Conservation (phyloP, 64 coral and sea anemone species). For the Montipora capricornis region DNA sequence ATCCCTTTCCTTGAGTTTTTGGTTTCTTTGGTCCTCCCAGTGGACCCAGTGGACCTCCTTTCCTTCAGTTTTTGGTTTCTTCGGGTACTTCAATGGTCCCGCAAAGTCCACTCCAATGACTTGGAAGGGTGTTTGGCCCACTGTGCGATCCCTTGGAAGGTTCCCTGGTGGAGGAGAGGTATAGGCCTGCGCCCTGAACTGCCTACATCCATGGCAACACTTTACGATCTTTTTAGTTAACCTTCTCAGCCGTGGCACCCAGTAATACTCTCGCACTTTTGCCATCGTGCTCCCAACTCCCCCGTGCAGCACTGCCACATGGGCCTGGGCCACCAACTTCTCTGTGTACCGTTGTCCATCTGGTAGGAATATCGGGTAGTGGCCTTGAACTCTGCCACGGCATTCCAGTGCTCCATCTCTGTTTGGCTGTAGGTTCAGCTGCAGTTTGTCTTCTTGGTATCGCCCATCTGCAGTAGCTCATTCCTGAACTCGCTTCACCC, state of each 20-base stretch:
- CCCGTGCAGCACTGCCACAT: background rate
- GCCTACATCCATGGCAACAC: slow-evolving; percentile 32
- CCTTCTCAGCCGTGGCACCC: slow-evolving; percentile 41
- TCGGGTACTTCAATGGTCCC: background rate
- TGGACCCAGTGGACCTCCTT: too few species aligned
- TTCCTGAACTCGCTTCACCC: slow-evolving; percentile 9
- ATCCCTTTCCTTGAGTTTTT: slow-evolving; percentile 35
- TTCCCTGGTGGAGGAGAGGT: slow-evolving; percentile 8
- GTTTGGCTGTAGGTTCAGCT: slow-evolving; percentile 25
- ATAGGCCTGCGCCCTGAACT: slow-evolving; percentile 18
- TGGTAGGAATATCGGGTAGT: background rate
- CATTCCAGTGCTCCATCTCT: background rate
- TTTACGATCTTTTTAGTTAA: background rate
- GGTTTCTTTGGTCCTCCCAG: too few species aligned
- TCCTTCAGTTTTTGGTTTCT: too few species aligned
- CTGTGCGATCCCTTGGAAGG: slow-evolving; percentile 22
- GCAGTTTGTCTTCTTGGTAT: background rate
- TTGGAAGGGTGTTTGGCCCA: slow-evolving; percentile 19
- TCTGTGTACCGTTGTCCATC: slow-evolving; percentile 4
- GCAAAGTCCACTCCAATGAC: background rate
- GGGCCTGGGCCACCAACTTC: background rate
- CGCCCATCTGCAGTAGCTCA: background rate
- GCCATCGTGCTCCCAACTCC: slow-evolving; percentile 42
- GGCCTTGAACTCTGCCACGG: background rate
- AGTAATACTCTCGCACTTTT: slow-evolving; percentile 38